Evolutionary conservation across 2,888 invertebrate genomes (phyloP).

Genomic region (Phymatocera aterrima): DNA sequence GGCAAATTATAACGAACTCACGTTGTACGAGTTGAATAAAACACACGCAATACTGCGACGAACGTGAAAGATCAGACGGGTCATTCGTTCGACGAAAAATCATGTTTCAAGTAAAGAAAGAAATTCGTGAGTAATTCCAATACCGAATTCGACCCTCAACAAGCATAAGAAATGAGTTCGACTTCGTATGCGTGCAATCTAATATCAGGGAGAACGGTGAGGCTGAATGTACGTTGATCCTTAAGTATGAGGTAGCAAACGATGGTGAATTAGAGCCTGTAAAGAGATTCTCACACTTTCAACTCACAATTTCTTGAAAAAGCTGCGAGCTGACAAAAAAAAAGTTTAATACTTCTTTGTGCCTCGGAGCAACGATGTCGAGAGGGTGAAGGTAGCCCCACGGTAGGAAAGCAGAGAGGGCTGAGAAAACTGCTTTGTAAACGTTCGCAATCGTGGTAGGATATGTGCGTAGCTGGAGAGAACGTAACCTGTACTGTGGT

Average conservation of each 20-base stretch:
- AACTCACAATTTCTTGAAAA: not conserved
- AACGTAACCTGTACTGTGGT: conserved; percentile 2
- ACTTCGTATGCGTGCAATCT: not conserved
- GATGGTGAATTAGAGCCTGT: not conserved
- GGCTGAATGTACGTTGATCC: not conserved
- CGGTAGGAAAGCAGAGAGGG: not conserved
- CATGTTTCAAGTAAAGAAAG: not conserved
- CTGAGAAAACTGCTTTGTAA: conserved; percentile 21
- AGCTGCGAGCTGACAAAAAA: not conserved
- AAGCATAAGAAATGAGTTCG: not conserved
- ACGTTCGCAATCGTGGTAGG: not conserved
- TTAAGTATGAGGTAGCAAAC: not conserved
- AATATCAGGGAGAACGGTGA: not conserved
- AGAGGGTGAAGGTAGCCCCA: not conserved
- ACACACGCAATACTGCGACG: not conserved
- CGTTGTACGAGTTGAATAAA: not conserved
- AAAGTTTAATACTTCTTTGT: conserved; percentile 1
- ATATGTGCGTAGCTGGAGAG: not conserved
- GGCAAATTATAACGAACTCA: conserved; percentile 2
- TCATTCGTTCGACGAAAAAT: not conserved
- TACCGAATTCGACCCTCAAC: not conserved
- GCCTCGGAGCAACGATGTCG: not conserved
- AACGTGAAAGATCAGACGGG: not conserved
- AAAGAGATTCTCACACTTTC: conserved; percentile 10
- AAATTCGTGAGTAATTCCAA: not conserved